Base-by-base conservation (phyloP, 2,113 vertebrate species). In the Pleuronectes platessa region DNA sequence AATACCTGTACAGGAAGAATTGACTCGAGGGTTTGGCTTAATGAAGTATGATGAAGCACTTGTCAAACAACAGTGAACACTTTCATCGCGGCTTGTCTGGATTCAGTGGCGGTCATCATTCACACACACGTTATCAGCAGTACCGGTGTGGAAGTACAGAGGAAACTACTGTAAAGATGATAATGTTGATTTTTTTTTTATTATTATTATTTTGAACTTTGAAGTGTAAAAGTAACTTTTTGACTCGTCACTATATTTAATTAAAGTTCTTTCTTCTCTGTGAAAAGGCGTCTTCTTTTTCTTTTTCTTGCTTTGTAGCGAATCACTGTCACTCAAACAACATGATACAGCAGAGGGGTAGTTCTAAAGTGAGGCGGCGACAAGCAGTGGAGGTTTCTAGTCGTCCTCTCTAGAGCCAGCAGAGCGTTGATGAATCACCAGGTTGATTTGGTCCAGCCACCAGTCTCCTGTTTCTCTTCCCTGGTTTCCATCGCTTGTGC, bases 241-340 rank as follows among this genome's bases (percentile, higher is more conserved):
- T 94, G 96, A 97, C 96, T 97, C 96, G 97, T 69, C 96, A 98
- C 96, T 95, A 97, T 98, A 97, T 98, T 98, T 98, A 98, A 99
- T 98, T 99, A 99, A 98, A 99, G 96, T 97, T 97, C 95, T 96
- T 97, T 97, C 96, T 96, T 97, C 96, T 98, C 97, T 98, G 97
- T 98, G 97, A 91, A 84, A 78, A 69, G 5, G 65, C 81, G 81
- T 89, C 13, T 0, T 0, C 1, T 66, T 79, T 15, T 31, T 2
- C 6, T 31, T 74, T 56, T 21, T 7, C 59, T 24, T 24, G 21
- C 63, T 58, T 69, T 72, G 14, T 35, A 69, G 10, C 0, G 42
- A 24, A 56, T 77, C 23, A 26, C 11, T 74, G 53, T 77, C 23
- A 26, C 11, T 74, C 23, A 76, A 21, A 37, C 8, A 15, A 9